Percentiles rank a stretch among this genome's conserved stretches.
Evolutionary conservation across 1,140 invertebrate genomes (phyloP).

Genomic region (Copidosoma floridanum): DNA sequence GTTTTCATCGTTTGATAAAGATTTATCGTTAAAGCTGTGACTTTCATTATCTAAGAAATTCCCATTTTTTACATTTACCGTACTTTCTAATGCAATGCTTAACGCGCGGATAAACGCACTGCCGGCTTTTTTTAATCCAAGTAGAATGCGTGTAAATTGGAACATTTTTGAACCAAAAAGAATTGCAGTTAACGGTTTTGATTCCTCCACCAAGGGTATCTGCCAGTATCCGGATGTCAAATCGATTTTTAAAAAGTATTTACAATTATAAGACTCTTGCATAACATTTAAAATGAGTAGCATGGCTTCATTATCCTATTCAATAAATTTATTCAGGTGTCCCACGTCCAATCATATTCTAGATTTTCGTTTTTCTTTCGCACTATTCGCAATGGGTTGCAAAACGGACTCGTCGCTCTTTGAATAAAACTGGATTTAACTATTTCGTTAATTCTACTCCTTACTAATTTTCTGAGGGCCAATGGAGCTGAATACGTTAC

Average conservation of each 20-base stretch:
- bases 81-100: no score
- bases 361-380: conserved; percentile 27
- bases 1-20: no score
- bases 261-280: conserved; percentile 7
- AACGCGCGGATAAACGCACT: no score
- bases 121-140: background rate
- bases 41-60: no score
- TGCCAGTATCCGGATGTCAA: conserved; percentile 33
- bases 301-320: background rate
- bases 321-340: background rate
- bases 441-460: conserved; percentile 27
- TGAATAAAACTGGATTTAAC: conserved; percentile 29
- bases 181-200: conserved; percentile 2
- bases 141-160: conserved; percentile 7
- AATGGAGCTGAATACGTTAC: conserved; percentile 33
- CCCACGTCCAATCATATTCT: conserved; percentile 37
- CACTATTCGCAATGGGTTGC: conserved; percentile 30
- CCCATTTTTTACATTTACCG: no score
- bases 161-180: background rate
- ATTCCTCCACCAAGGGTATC: conserved; percentile 11
- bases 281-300: background rate
- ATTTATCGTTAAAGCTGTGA: no score
- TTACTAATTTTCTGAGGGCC: conserved; percentile 15
- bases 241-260: conserved; percentile 28
- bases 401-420: conserved; percentile 28